Evolutionary conservation across 2,797 vertebrate species (phyloP), one percentile per base, ranked within the genome.

Genomic region (Gadopsis marmoratus): DNA sequence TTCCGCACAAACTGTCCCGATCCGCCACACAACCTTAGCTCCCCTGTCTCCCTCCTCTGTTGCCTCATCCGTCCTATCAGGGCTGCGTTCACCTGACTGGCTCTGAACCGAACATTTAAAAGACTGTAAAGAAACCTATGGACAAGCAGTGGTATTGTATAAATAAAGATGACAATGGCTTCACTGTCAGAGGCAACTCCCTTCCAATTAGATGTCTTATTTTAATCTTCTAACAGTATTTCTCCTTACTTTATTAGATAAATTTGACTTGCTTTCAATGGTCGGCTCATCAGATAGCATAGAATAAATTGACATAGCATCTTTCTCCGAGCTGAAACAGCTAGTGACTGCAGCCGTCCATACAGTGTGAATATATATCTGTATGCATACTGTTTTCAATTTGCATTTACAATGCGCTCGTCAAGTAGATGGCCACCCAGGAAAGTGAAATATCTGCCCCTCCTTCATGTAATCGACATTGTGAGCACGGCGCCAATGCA

Each of bases 301-400:
- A 56, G 47, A 62, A 69, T 56, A 65, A 79, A 81, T 61, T 75
- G 81, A 71, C 60, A 55, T 11, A 53, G 33, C 60, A 50, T 60
- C 55, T 61, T 80, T 78, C 50, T 78, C 74, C 81, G 78, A 76
- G 68, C 31, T 4, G 35, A 65, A 60, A 71, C 59, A 65, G 74
- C 82, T 61, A 74, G 50, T 3, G 45, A 48, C 67, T 61, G 17
- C 47, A 76, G 56, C 23, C 29, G 55, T 86, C 47, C 74, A 69
- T 69, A 60, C 41, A 37, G 31, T 5, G 2, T 63, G 75, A 66
- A 85, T 77, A 81, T 61, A 74, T 74, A 85, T 77, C 79, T 61
- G 71, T 74, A 76, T 84, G 82, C 81, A 88, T 88, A 79, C 60
- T 86, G 76, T 88, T 88, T 87, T 86, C 86, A 81, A 88, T 90